These are phyloP conservation scores for Scaptomyza graminum DNA, from an alignment of 1,140 invertebrate species.

Conservation along the genomic window DNA sequence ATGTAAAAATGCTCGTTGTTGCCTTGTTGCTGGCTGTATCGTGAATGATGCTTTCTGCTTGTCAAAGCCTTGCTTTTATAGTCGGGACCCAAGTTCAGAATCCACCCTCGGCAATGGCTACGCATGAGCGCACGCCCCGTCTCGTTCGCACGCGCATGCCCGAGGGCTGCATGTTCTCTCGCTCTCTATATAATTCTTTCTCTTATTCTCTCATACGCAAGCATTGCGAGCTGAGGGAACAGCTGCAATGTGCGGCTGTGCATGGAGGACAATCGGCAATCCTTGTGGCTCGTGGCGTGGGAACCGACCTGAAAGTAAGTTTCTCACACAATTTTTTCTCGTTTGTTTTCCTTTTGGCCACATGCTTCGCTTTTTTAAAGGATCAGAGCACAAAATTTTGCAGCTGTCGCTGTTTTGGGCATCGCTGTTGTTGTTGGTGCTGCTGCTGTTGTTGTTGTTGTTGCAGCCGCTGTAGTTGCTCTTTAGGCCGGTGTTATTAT, in stretches of 20 bases:
- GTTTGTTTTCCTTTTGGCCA: slow-evolving; percentile 83
- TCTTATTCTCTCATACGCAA: neutral
- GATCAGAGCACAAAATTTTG: slow-evolving; percentile 82
- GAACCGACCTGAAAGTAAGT: slow-evolving; percentile 83
- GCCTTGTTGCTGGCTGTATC: slow-evolving; percentile 66
- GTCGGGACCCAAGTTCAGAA: slow-evolving; percentile 40
- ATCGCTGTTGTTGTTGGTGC: slow-evolving; percentile 43
- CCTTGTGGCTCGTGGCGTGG: slow-evolving; percentile 84
- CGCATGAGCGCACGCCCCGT: slow-evolving; percentile 47
- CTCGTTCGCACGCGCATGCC: slow-evolving; percentile 35
- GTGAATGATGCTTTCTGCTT: slow-evolving; percentile 62
- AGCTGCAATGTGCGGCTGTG: slow-evolving; percentile 68
- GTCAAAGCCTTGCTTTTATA: slow-evolving; percentile 58
- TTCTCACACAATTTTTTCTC: slow-evolving; percentile 84
- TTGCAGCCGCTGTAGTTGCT: slow-evolving; percentile 57
- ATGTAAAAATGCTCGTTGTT: slow-evolving; percentile 34
- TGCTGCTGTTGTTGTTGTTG: slow-evolving; percentile 37
- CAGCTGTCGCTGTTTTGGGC: slow-evolving; percentile 81
- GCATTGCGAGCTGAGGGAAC: slow-evolving; percentile 49
- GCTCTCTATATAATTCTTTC: neutral
- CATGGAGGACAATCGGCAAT: slow-evolving; percentile 73
- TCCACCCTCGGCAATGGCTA: slow-evolving; percentile 63
- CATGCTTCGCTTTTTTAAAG: slow-evolving; percentile 83
- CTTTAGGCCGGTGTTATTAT: slow-evolving; percentile 81
- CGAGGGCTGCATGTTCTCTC: slow-evolving; percentile 29